phyloP scores from a whole-genome alignment of 2,797 vertebrate genomes.

The Hydrolagus colliei region DNA sequence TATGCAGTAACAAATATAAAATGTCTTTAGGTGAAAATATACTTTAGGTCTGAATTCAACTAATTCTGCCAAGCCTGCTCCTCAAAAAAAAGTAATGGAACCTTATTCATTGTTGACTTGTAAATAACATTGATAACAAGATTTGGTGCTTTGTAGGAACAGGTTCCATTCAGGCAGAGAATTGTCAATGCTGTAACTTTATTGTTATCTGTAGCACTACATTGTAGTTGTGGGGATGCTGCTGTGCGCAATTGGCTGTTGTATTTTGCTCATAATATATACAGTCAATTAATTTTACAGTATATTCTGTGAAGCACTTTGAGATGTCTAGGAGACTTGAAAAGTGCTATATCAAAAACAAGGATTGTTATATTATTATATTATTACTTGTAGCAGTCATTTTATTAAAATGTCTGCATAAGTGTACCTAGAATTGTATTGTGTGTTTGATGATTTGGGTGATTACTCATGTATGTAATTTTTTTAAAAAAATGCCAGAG shows the following conservation, averaged over 20 bases:
- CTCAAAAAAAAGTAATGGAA: not conserved
- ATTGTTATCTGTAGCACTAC: not conserved
- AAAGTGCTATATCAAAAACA: no score
- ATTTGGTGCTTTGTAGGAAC: conserved; percentile 2
- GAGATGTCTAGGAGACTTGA: no score
- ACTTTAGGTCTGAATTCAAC: not conserved
- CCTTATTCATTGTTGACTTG: conserved; percentile 20
- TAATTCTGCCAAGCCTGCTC: not conserved
- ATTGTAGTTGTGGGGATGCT: no score
- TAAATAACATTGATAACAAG: not conserved
- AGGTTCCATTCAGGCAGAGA: not conserved
- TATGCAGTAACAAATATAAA: not conserved
- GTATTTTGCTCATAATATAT: not conserved
- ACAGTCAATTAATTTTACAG: no score
- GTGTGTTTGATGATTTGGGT: no score
- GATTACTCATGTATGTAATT: no score
- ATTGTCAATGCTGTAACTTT: not conserved
- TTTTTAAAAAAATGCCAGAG: no score
- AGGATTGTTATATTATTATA: no score
- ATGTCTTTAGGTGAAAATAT: not conserved
- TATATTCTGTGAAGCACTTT: no score
- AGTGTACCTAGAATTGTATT: no score
- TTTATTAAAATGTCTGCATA: no score
- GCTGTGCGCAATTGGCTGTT: not conserved
- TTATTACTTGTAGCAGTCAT: no score